These are phyloP conservation scores for Thamnaconus septentrionalis DNA, from an alignment of 2,113 vertebrate species.

Conservation along the genomic window DNA sequence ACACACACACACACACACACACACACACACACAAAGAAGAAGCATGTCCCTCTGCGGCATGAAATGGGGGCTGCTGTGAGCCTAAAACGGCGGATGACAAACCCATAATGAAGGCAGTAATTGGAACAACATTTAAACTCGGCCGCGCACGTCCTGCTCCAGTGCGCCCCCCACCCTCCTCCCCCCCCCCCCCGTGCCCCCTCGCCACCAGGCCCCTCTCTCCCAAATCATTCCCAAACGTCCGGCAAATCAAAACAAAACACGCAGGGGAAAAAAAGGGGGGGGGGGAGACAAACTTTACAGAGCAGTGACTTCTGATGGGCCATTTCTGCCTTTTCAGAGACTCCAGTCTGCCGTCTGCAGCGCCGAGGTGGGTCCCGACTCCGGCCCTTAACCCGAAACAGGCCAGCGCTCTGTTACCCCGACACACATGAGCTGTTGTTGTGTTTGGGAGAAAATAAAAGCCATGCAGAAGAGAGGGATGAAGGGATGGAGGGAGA, in stretches of 20 bases:
- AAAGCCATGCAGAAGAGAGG: conserved; percentile 32
- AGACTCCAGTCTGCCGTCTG: conserved; percentile 54
- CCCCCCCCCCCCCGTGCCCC: conserved; percentile 62
- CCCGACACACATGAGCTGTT: conserved; percentile 22
- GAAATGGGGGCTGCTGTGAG: conserved; percentile 62
- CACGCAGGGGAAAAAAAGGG: conserved; percentile 39
- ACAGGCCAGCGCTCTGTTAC: conserved; percentile 50
- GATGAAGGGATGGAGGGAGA: not conserved
- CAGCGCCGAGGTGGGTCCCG: conserved; percentile 43
- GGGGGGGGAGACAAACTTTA: conserved; percentile 32
- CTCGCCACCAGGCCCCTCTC: conserved; percentile 61
- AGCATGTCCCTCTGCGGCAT: conserved; percentile 61
- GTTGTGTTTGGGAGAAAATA: conserved; percentile 39
- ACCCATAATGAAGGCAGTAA: conserved; percentile 75
- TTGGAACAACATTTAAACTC: conserved; percentile 73
- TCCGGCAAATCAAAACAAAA: conserved; percentile 74
- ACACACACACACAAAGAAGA: conserved; percentile 32
- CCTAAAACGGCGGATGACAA: conserved; percentile 67
- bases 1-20: conserved; percentile 28
- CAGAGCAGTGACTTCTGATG: conserved; percentile 71
- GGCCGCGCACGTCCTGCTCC: conserved; percentile 58
- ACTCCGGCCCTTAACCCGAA: conserved; percentile 53
- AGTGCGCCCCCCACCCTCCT: conserved; percentile 45
- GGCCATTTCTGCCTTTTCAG: conserved; percentile 53
- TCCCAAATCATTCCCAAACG: conserved; percentile 78